These are phyloP conservation scores for Cephus cinctus DNA, from an alignment of 1,140 invertebrate genomes.

Conservation along the genomic window DNA sequence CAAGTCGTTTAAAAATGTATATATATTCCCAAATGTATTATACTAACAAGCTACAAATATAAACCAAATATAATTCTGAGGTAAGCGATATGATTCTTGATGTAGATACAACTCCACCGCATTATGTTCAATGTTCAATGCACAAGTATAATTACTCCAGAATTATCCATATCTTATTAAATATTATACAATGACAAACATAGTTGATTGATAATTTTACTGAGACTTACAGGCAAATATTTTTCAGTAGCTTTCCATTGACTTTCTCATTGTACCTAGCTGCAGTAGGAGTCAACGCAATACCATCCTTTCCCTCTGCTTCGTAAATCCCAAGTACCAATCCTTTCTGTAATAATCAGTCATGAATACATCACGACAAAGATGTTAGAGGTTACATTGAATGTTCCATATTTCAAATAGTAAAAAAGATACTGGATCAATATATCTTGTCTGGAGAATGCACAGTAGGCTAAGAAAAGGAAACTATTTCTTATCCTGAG, in stretches of 20 bases:
- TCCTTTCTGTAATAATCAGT: slow-evolving; percentile 51
- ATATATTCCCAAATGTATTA: no score
- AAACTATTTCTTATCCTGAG: not conserved
- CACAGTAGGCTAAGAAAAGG: not conserved
- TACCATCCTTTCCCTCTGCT: slow-evolving; percentile 46
- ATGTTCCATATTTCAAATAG: not conserved
- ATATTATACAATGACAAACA: no score
- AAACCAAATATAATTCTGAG: no score
- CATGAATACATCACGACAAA: slow-evolving; percentile 1
- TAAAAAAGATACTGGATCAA: not conserved
- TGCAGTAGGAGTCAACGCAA: slow-evolving; percentile 56
- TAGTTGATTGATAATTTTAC: not conserved
- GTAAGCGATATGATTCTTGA: no score
- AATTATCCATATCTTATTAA: no score
- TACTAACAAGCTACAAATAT: no score
- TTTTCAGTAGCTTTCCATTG: slow-evolving; percentile 53
- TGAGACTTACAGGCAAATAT: slow-evolving; percentile 59
- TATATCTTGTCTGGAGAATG: not conserved
- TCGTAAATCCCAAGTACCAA: slow-evolving; percentile 61
- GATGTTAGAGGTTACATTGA: not conserved
- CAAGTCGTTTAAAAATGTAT: no score
- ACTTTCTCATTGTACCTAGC: slow-evolving; percentile 53
- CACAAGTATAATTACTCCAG: no score
- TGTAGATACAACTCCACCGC: no score
- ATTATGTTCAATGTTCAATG: no score